Base-by-base conservation (phyloP, 2,888 invertebrate genomes). In the Plemyria rubiginata region DNA sequence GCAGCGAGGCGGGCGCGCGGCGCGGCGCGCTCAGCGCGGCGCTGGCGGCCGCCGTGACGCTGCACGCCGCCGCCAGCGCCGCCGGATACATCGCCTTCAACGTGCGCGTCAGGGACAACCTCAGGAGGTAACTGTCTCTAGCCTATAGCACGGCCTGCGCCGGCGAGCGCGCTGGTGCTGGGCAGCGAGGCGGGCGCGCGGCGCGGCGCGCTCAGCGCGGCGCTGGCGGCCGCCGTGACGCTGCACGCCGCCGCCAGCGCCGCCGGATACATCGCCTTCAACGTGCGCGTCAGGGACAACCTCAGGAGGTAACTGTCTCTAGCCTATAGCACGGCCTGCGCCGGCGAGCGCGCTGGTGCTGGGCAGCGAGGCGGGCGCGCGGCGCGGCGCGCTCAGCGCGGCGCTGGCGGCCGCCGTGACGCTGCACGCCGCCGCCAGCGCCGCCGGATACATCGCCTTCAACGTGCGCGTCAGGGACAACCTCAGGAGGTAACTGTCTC, bases 1-100 rank as follows among this genome's bases (percentile, higher is more conserved):
- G 92, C 96, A 79, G 97, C 96, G 65, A 95, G 96, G 62, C 93
- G 96, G 74, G 96, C 94, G 94, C 75, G 93, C 95, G 73, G 91
- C 96, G 74, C 3, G 79, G 93, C 94, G 72, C 78, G 49, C 93
- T 98, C 6, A 96, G 96, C 65, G 95, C 97, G 40, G 91, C 96
- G 66, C 95, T 98, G 57, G 96, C 97, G 0, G 94, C 95, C 0
- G 95, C 96, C 8, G 95, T 97, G 0, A 92, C 96, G 0, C 79
- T 96, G 15, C 98, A 98, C 82, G 97, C 98, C 0, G 93, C 96
- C 32, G 98, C 97, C 78, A 96, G 98, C 54, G 93, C 98, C 46
- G 94, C 97, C 15, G 98, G 98, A 0, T 97, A 98, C 83, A 97
- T 98, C 81, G 95, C 98, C 66, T 95, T 97, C 68, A 98, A 98